These are phyloP conservation scores for Lasiurus borealis DNA, from an alignment of 2,113 vertebrate species.

Conservation along the genomic window DNA sequence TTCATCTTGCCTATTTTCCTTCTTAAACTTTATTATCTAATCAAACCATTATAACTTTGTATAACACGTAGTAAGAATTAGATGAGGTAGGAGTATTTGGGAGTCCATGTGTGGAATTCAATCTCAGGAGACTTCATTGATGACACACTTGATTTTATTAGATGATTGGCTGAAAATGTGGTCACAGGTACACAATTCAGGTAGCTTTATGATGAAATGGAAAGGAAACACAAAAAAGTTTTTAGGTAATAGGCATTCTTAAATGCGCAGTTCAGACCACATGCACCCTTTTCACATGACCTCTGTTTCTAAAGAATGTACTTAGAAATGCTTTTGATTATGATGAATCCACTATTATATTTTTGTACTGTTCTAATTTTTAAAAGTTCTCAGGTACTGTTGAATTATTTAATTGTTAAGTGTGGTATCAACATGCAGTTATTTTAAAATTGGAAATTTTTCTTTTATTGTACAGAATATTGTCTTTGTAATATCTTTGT, in stretches of 20 bases:
- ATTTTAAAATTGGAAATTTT: constrained; percentile 58
- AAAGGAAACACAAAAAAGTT: background rate
- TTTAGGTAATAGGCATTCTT: background rate
- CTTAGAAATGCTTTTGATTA: background rate
- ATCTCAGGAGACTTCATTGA: background rate
- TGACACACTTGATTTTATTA: background rate
- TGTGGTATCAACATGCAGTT: background rate
- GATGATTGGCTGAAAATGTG: background rate
- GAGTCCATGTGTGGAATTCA: background rate
- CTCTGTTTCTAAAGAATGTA: constrained; percentile 37
- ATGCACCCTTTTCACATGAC: background rate
- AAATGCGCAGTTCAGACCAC: background rate
- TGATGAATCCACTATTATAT: background rate
- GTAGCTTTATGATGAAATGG: background rate
- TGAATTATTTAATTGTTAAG: constrained; percentile 70
- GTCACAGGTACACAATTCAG: background rate
- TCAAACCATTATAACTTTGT: constrained; percentile 22
- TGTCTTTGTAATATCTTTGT: constrained; percentile 74
- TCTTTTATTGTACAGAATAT: constrained; percentile 71
- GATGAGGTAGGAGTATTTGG: background rate
- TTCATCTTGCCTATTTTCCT: constrained; percentile 28
- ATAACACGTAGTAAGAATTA: constrained; percentile 28
- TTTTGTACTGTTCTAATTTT: constrained; percentile 19
- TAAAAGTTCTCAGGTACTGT: constrained; percentile 73
- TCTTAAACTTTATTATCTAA: constrained; percentile 17